Percentiles rank a stretch among this genome's conserved stretches.
Evolutionary conservation across 1,140 invertebrate genomes (phyloP).

Genomic region (Neoseiulus cucumeris): DNA sequence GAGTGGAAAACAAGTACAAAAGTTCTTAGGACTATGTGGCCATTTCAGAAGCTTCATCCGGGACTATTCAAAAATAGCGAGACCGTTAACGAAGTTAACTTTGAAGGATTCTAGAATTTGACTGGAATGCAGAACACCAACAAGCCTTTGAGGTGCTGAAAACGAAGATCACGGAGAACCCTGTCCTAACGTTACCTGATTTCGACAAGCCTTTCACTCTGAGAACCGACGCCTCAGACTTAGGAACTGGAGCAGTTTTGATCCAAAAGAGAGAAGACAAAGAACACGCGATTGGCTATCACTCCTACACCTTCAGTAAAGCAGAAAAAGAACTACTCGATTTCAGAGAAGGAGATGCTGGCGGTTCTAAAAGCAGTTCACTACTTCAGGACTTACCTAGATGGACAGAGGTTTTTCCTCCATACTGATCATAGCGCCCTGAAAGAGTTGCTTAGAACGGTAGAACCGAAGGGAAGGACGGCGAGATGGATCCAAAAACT

Average conservation of each 20-base stretch:
- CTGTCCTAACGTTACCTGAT: neutral
- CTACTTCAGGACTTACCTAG: conserved; percentile 10
- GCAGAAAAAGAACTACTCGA: conserved; percentile 2
- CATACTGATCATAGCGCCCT: conserved; percentile 14
- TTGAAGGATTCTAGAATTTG: conserved; percentile 3
- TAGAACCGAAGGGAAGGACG: neutral
- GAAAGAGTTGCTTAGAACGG: conserved; percentile 10
- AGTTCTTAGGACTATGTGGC: neutral
- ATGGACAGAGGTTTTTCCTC: conserved; percentile 8
- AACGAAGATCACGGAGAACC: neutral
- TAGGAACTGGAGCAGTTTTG: neutral
- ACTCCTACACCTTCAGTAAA: neutral
- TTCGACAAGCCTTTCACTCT: neutral
- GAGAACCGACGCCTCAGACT: conserved; percentile 9
- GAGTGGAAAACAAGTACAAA: neutral
- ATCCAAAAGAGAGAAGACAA: neutral
- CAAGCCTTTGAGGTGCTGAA: neutral
- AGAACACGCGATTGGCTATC: neutral
- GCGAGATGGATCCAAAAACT: conserved; percentile 11
- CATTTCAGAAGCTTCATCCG: conserved; percentile 6
- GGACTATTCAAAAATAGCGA: neutral
- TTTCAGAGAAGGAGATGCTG: conserved; percentile 1
- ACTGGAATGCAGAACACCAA: neutral
- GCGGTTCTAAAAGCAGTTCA: conserved; percentile 4
- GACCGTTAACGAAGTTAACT: neutral